Evolutionary conservation across 2,113 vertebrate species (phyloP), one percentile per base, ranked within the genome.

Genomic region (Camelus dromedarius): DNA sequence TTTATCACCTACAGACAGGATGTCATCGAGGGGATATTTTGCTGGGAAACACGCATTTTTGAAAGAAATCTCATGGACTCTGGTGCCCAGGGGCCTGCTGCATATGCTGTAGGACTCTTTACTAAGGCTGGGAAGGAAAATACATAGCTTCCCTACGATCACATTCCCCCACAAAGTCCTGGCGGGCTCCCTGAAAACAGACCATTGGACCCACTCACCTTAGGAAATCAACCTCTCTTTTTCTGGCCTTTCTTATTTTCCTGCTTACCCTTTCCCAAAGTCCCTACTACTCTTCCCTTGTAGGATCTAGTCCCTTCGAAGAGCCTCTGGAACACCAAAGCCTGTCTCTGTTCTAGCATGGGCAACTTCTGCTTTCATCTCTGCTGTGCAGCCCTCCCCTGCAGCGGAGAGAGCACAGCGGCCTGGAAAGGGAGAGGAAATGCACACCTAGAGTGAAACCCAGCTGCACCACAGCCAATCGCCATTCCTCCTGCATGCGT

Each of bases 281-380:
- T 88, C 19, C 76, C 56, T 35, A 5, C 5, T 26, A 0, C 14
- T 77, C 11, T 62, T 77, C 8, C 67, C 42, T 80, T 12, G n/a
- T 30, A 54, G n/a, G 35, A 73, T 14, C 73, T 5, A 46, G 56
- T 30, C 18, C 19, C 66, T 48, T 80, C 62, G 2, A 67, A 42
- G 58, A 14, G 8, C 30, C n/a, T 58, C 64, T 38, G 38, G 32
- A 30, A 93, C 10, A 91, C 50, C 46, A 69, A 20, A 92, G 22
- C 54, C 28, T 67, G 4, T 13, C 26, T 85, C 38, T 60, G 50
- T 35, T 91, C 81, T 56, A 73, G 9, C 22, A 26, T 0, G 28
- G 48, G 6, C 35, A 96, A 77, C 24, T 84, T 93, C 28, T 69
- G 42, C 79, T 96, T 81, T 73, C 83, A 42, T 72, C 50, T 66